phyloP scores from a whole-genome alignment of 2,888 invertebrate species.

The Melanostoma scalare region DNA sequence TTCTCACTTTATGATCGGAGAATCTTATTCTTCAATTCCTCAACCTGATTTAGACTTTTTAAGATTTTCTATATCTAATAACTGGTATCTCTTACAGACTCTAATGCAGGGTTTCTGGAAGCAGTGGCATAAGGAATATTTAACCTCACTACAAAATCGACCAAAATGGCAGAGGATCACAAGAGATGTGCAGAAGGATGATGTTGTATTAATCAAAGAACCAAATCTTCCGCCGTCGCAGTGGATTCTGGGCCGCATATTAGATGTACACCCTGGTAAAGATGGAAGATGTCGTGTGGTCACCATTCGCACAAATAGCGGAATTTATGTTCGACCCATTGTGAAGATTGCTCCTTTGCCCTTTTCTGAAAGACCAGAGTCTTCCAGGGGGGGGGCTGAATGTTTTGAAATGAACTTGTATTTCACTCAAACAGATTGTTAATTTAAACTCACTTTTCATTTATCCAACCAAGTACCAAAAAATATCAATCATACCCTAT shows the following conservation, averaged over 20 bases:
- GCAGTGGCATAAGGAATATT: constrained; percentile 36
- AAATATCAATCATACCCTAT: too few species aligned
- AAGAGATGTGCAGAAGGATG: neutral
- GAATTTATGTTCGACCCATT: constrained; percentile 21
- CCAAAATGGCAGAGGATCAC: constrained; percentile 25
- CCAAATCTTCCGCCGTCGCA: constrained; percentile 14
- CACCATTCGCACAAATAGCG: constrained; percentile 2
- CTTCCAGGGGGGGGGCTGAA: constrained; percentile 25
- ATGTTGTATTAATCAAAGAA: neutral
- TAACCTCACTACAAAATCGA: constrained; percentile 27
- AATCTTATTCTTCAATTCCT: constrained; percentile 11
- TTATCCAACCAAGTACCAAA: too few species aligned
- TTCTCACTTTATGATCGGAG: constrained; percentile 1
- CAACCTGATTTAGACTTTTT: constrained; percentile 4
- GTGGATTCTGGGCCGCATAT: constrained; percentile 31
- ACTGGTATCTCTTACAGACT: constrained; percentile 23
- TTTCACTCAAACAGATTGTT: too few species aligned
- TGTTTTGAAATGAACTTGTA: neutral
- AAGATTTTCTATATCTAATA: neutral
- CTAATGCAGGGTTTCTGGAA: constrained; percentile 42
- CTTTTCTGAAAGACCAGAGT: constrained; percentile 21
- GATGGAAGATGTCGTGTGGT: constrained; percentile 24
- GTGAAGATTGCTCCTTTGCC: constrained; percentile 24
- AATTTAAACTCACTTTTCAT: too few species aligned
- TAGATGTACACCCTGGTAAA: neutral